Evolutionary conservation across 2,888 invertebrate species (phyloP), one percentile per base, ranked within the genome.

Genomic region (Folsomia manolachei): DNA sequence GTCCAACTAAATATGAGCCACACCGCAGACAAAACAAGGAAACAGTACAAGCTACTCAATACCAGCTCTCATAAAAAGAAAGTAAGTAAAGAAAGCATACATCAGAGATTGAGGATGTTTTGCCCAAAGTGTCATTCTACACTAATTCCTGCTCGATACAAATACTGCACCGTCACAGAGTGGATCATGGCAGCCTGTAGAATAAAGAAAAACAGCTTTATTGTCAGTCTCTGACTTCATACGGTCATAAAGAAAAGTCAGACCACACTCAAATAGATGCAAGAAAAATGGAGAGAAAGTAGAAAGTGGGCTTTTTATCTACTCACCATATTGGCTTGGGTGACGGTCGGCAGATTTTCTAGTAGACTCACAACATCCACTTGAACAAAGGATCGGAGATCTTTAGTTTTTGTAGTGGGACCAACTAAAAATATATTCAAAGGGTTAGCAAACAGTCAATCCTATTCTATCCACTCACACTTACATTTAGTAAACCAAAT

Each of bases 401-500:
- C 77, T 65, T 80, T 79, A 62, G 79, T 80, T 27, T 76, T 75
- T 71, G 80, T 80, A 56, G 78, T 77, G 7, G 80, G 79, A 18
- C 81, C 81, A 74, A 81, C 81, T 81, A 51, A 11, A 18, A 51
- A 51, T 51, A 51, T 51, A 51, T 9, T 51, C 18, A 11, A 11
- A 18, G 51, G 51, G 18, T 11, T 51, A 18, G 51, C 9, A n/a
- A n/a, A n/a, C n/a, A n/a, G n/a, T n/a, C n/a, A n/a, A n/a, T n/a
- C n/a, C n/a, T n/a, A n/a, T 25, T 19, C 51, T 52, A 18, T n/a
- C 63, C 1, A 26, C n/a, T n/a, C n/a, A 24, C n/a, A 77, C 82
- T 81, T 81, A 83, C 83, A 82, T 72, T 81, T 79, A 61, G 80
- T 81, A 75, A 83, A 83, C 83, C 83, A 83, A 73, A 83, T 83